Evolutionary conservation across 2,113 vertebrate genomes (phyloP).

Genomic region (Rhynchomys soricoides): DNA sequence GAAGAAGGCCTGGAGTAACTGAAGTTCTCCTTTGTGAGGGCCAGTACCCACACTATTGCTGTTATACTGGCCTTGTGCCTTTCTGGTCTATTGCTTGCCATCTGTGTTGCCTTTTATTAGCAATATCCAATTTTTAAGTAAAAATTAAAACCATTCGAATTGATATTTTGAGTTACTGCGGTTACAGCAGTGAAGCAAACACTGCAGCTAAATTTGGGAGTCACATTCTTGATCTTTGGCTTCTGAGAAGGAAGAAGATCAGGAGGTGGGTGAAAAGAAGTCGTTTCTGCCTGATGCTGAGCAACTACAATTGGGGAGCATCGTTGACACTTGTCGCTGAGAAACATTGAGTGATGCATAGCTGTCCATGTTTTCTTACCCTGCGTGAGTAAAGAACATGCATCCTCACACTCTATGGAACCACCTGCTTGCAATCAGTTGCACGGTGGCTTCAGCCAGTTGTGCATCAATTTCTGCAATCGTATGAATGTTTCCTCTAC

Average conservation of each 20-base stretch:
- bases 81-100: conserved; percentile 70
- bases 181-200: conserved; percentile 25
- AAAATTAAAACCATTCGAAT: conserved; percentile 41
- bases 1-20: conserved; percentile 55
- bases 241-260: conserved; percentile 24
- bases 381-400: conserved; percentile 31
- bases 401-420: neutral
- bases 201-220: neutral
- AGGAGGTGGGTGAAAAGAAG: neutral
- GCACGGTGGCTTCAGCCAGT: conserved; percentile 15
- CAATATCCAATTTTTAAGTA: conserved; percentile 64
- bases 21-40: conserved; percentile 50
- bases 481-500: neutral
- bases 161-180: conserved; percentile 42
- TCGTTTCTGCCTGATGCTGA: neutral
- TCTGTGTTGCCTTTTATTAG: conserved; percentile 66
- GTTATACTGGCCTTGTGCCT: conserved; percentile 66
- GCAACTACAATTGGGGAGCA: neutral
- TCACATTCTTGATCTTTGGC: conserved; percentile 7
- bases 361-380: neutral
- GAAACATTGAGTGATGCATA: neutral
- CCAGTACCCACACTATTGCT: conserved; percentile 39
- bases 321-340: neutral
- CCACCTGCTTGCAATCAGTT: neutral
- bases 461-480: neutral